Percentiles rank a stretch among this genome's conserved stretches.
Conservation (phyloP, 2,113 vertebrate species). For the Odocoileus hemionus region DNA sequence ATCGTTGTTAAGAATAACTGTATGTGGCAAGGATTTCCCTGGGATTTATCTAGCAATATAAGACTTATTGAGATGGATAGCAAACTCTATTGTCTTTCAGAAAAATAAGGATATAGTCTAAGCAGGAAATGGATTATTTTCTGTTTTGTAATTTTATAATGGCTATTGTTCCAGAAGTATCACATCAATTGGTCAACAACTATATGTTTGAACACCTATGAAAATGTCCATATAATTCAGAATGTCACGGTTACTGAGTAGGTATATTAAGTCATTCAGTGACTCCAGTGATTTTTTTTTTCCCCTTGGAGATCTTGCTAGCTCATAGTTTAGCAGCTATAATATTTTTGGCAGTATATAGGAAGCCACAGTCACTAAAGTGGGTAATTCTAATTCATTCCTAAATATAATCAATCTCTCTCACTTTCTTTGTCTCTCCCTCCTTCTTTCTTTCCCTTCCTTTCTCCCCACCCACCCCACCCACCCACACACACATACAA, state of each 20-base stretch:
- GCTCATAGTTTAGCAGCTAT: not conserved
- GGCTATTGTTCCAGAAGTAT: not conserved
- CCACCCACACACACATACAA: not conserved
- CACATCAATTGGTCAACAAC: not conserved
- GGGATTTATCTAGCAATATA: not conserved
- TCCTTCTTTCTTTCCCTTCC: not conserved
- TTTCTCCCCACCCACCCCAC: not conserved
- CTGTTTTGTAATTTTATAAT: slow-evolving; percentile 19
- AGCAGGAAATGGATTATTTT: not conserved
- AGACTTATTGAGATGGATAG: not conserved
- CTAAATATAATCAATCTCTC: not conserved
- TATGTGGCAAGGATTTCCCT: not conserved
- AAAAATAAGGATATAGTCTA: not conserved
- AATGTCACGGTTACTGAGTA: not conserved
- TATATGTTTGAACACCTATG: not conserved
- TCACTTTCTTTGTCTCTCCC: not conserved
- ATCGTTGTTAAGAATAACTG: not conserved
- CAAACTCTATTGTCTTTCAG: not conserved
- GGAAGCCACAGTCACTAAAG: not conserved
- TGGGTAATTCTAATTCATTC: not conserved
- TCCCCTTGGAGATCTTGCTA: not conserved
- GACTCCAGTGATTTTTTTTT: not conserved
- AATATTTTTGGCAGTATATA: not conserved
- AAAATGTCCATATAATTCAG: not conserved
- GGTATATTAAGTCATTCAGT: not conserved